Percentiles rank a stretch among this genome's conserved stretches.
Conservation (phyloP, 2,888 invertebrate genomes). For the Agrilus cyanescens region DNA sequence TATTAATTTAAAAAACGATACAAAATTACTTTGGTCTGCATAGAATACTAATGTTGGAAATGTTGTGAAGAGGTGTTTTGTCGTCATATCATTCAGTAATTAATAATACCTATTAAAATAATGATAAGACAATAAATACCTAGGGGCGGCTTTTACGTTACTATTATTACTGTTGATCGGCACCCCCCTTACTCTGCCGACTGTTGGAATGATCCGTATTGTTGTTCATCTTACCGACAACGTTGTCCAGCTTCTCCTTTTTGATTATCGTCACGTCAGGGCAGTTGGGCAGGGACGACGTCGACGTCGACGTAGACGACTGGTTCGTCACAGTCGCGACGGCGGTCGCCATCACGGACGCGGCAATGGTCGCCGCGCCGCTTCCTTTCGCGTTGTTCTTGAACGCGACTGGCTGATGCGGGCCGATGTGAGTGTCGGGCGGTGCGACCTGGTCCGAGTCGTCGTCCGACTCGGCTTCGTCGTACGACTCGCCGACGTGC, state of each 20-base stretch:
- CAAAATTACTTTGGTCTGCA: conserved; percentile 38
- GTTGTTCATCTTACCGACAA: conserved; percentile 35
- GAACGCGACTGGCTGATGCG: conserved; percentile 4
- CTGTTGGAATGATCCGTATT: conserved; percentile 36
- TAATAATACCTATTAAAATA: conserved; percentile 12
- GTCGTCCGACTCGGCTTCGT: conserved; percentile 35
- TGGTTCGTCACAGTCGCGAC: conserved; percentile 13
- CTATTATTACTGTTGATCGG: neutral
- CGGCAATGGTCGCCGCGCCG: neutral
- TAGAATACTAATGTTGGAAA: conserved; percentile 37
- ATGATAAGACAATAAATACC: neutral
- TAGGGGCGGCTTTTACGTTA: too few species aligned
- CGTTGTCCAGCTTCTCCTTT: conserved; percentile 39
- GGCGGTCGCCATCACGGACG: conserved; percentile 21
- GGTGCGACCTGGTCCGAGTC: conserved; percentile 39
- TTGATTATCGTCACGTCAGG: conserved; percentile 50
- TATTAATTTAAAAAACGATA: conserved; percentile 24
- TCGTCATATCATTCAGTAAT: conserved; percentile 25
- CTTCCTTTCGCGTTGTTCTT: too few species aligned
- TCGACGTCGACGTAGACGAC: conserved; percentile 20
- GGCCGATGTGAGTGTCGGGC: conserved; percentile 24
- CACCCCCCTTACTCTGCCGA: conserved; percentile 1
- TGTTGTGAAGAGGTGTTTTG: conserved; percentile 24
- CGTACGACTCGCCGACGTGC: conserved; percentile 32
- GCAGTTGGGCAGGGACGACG: conserved; percentile 39